Evolutionary conservation across 2,888 invertebrate species (phyloP), one percentile per base, ranked within the genome.

Genomic region (Phania funesta): DNA sequence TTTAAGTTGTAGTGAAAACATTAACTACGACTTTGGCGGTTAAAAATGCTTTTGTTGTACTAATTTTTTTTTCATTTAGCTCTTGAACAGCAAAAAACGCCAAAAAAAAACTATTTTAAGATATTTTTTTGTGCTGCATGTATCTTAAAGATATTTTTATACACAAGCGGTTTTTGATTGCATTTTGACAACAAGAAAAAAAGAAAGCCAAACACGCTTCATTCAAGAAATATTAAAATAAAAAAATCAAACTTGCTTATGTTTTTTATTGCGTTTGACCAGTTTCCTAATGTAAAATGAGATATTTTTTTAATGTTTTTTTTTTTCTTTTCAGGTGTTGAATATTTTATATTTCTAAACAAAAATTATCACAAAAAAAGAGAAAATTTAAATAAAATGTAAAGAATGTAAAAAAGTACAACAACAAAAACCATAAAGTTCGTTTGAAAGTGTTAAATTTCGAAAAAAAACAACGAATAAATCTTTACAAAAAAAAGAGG

Each of bases 11-110:
- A 64, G 75, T 58, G 35, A 76, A 67, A 52, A 50, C 48, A 32
- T 32, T 46, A 65, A 71, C 20, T 3, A 50, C 64, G 65, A 58
- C 48, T 78, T 71, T 78, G 78, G 78, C 71, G 78, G 78, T 78
- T 78, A 50, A 64, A 65, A 62, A 7, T 9, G 4, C 35, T 22
- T 16, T 38, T 35, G 29, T 54, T 29, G 54, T 54, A 18, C n/a
- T 54, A 32, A 52, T 26, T 22, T 7, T 35, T 22, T 22, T 32
- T 46, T 32, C n/a, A 35, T 32, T 22, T 8, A 13, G 7, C 32
- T 35, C 24, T 58, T 38, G 9, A 13, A 24, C n/a, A n/a, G n/a
- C n/a, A n/a, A n/a, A n/a, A n/a, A n/a, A n/a, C n/a, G n/a, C n/a
- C n/a, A n/a, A 8, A 58, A 18, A 35, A 18, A 29, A 18, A 26